Evolutionary conservation across 2,797 vertebrate species (phyloP).

Genomic region (Acestrorhynchus altus): DNA sequence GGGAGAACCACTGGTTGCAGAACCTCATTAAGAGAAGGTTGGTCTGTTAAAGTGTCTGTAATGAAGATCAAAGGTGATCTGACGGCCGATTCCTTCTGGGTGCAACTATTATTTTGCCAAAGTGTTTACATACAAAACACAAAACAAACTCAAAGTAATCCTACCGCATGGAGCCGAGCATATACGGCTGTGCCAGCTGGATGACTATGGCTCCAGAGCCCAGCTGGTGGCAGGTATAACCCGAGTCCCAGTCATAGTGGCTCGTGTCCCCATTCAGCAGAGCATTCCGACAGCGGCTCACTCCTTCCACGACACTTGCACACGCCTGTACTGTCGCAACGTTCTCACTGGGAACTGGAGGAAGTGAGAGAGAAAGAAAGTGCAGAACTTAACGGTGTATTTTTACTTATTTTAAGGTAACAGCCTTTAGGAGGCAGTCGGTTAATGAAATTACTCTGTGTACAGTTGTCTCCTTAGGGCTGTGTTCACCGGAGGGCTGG

Average conservation of each 20-base stretch:
- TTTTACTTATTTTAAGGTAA: no score
- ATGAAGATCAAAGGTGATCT: no score
- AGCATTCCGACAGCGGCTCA: constrained; percentile 94
- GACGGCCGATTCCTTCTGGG: no score
- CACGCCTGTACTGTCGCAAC: constrained; percentile 90
- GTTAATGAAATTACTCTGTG: no score
- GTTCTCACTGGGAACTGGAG: constrained; percentile 89
- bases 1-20: no score
- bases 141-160: background rate
- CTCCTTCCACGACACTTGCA: constrained; percentile 95
- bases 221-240: constrained; percentile 97
- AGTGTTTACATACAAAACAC: no score
- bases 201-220: constrained; percentile 96
- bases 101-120: no score
- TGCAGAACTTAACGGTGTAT: background rate
- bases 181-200: constrained; percentile 94
- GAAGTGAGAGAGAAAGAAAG: background rate
- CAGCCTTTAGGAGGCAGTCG: no score
- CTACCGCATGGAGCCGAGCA: constrained; percentile 89
- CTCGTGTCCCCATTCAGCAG: constrained; percentile 95
- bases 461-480: no score
- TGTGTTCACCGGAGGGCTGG: no score
- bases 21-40: no score
- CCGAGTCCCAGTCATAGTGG: constrained; percentile 98
- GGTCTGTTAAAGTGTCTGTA: no score